These are phyloP conservation scores for Diarsia rubi DNA, from an alignment of 2,888 invertebrate genomes.

Conservation along the genomic window DNA sequence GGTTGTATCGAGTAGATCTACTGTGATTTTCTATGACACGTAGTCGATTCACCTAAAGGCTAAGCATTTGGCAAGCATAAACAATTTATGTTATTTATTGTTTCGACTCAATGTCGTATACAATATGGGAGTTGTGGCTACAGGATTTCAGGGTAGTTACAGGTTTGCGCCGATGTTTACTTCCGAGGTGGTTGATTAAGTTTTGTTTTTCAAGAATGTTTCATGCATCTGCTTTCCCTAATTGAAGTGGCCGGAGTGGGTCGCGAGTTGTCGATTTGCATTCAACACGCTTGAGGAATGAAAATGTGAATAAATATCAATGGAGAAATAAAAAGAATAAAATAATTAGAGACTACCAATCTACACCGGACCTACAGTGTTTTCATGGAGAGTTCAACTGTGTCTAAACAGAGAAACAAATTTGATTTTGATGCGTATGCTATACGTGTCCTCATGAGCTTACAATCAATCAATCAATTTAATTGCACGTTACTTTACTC, in stretches of 20 bases:
- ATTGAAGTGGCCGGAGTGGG: neutral
- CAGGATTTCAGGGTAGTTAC: constrained; percentile 29
- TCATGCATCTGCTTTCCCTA: neutral
- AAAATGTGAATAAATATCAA: neutral
- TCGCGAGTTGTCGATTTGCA: neutral
- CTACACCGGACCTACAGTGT: neutral
- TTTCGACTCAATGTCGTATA: constrained; percentile 44
- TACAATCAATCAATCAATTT: too few species aligned
- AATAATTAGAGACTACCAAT: neutral
- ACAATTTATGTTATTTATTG: constrained; percentile 66
- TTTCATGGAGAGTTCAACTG: neutral
- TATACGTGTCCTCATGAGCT: too few species aligned
- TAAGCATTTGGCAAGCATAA: constrained; percentile 68
- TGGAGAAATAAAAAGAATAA: too few species aligned
- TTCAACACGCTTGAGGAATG: neutral
- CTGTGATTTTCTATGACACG: neutral
- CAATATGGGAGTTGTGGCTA: constrained; percentile 23
- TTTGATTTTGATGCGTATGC: neutral
- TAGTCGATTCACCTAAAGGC: constrained; percentile 64
- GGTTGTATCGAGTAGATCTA: neutral
- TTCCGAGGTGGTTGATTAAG: neutral
- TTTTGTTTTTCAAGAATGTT: neutral
- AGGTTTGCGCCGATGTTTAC: constrained; percentile 7
- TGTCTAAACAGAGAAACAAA: neutral
- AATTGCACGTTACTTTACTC: too few species aligned